A percentile compares a stretch with the other conserved stretches of the same genome.
Conservation (phyloP, 2,888 invertebrate species). For the Lithophane semibrunnea region DNA sequence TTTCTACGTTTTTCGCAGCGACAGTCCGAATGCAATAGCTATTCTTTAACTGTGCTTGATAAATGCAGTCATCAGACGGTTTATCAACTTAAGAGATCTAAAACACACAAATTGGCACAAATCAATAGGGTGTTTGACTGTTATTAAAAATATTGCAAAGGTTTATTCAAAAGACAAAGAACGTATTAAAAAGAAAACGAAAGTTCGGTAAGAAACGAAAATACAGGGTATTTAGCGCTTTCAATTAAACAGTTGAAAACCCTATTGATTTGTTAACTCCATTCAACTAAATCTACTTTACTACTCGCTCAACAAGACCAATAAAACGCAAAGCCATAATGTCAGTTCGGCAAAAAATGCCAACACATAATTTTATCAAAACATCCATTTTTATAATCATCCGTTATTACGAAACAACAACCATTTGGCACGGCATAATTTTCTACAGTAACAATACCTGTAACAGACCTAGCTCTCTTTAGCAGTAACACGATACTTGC, state of each 20-base stretch:
- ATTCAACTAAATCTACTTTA: background rate
- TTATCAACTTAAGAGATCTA: background rate
- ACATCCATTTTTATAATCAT: background rate
- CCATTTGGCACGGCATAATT: conserved; percentile 41
- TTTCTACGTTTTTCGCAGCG: background rate
- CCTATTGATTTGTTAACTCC: background rate
- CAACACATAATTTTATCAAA: conserved; percentile 1
- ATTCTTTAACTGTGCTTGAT: background rate
- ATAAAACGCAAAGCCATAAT: conserved; percentile 6
- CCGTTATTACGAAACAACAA: conserved; percentile 14
- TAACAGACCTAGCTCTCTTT: background rate
- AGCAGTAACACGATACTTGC: background rate
- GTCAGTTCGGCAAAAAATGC: background rate
- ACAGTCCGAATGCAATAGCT: background rate
- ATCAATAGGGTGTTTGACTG: background rate
- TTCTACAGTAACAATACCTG: conserved; percentile 3
- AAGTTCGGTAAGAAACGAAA: background rate
- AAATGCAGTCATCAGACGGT: conserved; percentile 13
- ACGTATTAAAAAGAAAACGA: background rate
- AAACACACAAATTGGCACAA: background rate
- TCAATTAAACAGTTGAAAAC: background rate
- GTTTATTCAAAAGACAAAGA: background rate
- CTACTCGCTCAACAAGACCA: background rate
- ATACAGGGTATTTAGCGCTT: too few relatives aligned
- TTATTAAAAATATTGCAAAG: background rate